Base-by-base conservation (phyloP, 2,888 invertebrate species). In the Diaprepes abbreviatus region DNA sequence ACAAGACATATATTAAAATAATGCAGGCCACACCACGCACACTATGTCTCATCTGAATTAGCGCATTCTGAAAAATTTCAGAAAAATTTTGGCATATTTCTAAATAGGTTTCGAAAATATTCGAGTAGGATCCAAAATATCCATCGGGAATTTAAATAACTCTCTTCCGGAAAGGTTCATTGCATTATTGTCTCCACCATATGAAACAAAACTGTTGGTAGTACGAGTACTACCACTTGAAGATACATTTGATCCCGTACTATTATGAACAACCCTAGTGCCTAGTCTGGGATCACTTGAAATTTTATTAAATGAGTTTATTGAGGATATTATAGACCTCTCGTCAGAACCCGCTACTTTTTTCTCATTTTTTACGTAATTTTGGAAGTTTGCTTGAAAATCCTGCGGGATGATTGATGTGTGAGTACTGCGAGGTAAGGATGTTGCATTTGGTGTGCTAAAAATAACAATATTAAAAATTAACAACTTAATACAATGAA, bases 61-160 rank as follows among this genome's bases (percentile, higher is more conserved):
- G n/a, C n/a, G n/a, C n/a, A n/a, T n/a, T n/a, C n/a, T n/a, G n/a
- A n/a, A n/a, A n/a, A n/a, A n/a, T n/a, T n/a, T n/a, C n/a, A n/a
- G n/a, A n/a, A n/a, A n/a, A n/a, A n/a, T n/a, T n/a, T 24, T 24
- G 24, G 5, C 3, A 5, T 3, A 24, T 24, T 5, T 24, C 24
- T 43, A 43, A 19, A 16, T 63, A 3, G 40, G 63, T 28, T 54
- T 54, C 3, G 63, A 63, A 33, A 54, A 54, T n/a, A 52, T 52
- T 7, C 31, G 52, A 28, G 16, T 33, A 12, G 63, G 63, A 54
- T 63, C 63, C 33, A 63, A 33, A 12, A 63, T 28, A 54, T 63
- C 63, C 54, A 63, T 19, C 0, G 54, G 31, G 12, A 63, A 54
- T 21, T 54, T 54, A 9, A 52, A 62, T 4, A 40, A 4, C 3